Evolutionary conservation across 2,888 invertebrate genomes (phyloP), one percentile per base, ranked within the genome.

Genomic region (Euspilapteryx auroguttella): DNA sequence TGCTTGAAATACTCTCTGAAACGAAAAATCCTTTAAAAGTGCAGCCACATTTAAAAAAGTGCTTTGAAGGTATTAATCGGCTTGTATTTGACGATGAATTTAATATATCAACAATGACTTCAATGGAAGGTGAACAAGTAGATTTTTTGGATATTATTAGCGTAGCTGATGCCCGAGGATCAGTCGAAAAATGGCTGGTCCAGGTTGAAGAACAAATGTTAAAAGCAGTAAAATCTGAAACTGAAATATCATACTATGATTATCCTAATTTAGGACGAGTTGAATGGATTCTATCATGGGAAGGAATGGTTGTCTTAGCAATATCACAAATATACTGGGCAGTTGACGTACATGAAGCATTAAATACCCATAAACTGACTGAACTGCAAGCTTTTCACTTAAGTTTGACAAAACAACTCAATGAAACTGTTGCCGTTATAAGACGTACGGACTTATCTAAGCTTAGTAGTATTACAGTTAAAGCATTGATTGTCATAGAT

Each of bases 1-100:
- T 94, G 81, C 69, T 94, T 40, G 91, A 93, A 62, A 91, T 94
- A 42, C 73, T 94, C 34, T 91, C 92, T 1, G 91, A 93, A 76
- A 91, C 91, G 2, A 90, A 90, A 64, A 89, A 92, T 51, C 91
- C 91, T 1, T 58, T 85, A 5, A 79, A 88, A 41, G 90, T 92
- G 2, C 90, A 92, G 55, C 90, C 90, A 1, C 89, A 92, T 69
- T 64, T 93, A 30, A 87, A 87, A 50, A 92, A 92, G 65, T 91
- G 90, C 57, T 93, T 93, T 54, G 91, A 92, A 65, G 92, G 89
- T 26, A 91, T 93, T 31, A 81, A 83, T 34, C 82, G 79, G 45
- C 68, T 93, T 10, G 78, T 81, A 28, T 90, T 92, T 52, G 87
- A 88, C 42, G 56, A 73, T 4, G 78, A 82, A 22, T 65, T 86